Evolutionary conservation across 2,113 vertebrate genomes (phyloP), one percentile per base, ranked within the genome.

Genomic region (Phyllostomus hastatus): DNA sequence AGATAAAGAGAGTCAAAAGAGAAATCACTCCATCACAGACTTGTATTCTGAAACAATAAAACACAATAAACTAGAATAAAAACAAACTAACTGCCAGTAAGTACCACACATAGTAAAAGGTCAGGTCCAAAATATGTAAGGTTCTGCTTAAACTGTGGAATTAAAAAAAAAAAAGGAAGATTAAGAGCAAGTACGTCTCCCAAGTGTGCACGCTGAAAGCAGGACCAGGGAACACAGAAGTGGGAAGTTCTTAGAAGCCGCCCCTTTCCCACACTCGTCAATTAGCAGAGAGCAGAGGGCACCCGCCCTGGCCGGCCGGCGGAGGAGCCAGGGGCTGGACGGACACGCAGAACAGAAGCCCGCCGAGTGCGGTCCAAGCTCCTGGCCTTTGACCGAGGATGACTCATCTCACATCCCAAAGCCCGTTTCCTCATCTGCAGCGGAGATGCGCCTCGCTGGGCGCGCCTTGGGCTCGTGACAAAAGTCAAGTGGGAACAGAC

Each of bases 11-110:
- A 61, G 7, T 43, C 52, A 46, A 61, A 89, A 35, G 35, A 89
- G 52, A 96, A 90, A 88, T 22, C 12, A 79, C 43, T 83, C 61
- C 69, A 64, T 57, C 19, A 38, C 24, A 38, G 33, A 91, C 59
- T 14, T 57, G 26, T 50, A 22, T 88, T 95, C 50, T 57, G 57
- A 83, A 92, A 79, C 41, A 19, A 48, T 3, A 66, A 10, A 33
- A 31, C 26, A 84, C 48, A 46, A 76, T 50, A 35, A 76, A 54
- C 59, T 28, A 84, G 70, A 59, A 64, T 26, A 59, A 91, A 88
- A 52, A 84, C 35, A 79, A 85, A 38, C 38, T 38, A 46, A 61
- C 41, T 38, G 26, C 24, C 11, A 41, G 10, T 17, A 9, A 41
- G 17, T 22, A 7, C 35, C 70, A n/a, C 50, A 50, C 70, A 57